Conservation (phyloP, 2,888 invertebrate species). For the Lepidocyrtinus sp. region DNA sequence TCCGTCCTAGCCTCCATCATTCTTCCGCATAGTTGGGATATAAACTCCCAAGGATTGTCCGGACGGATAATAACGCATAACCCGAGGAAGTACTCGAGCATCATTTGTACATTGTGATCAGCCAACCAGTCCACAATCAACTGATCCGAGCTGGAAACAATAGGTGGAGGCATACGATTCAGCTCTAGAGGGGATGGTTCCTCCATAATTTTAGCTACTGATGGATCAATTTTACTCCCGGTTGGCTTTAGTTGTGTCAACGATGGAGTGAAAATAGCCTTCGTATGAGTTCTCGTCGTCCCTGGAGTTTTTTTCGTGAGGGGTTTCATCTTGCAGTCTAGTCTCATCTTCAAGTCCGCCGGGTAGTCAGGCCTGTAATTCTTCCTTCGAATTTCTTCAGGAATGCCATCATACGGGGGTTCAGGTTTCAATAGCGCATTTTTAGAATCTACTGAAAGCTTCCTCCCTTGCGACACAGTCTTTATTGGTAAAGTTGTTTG, state of each 20-base stretch:
- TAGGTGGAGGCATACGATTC: constrained; percentile 47
- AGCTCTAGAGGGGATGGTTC: constrained; percentile 31
- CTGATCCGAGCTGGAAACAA: constrained; percentile 56
- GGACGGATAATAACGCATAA: constrained; percentile 49
- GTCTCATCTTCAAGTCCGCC: constrained; percentile 35
- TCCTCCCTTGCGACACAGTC: not conserved
- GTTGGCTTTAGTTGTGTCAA: not conserved
- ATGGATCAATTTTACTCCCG: not conserved
- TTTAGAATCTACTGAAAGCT: not conserved
- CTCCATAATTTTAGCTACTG: not conserved
- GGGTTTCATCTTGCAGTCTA: constrained; percentile 25
- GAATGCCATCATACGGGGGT: constrained; percentile 23
- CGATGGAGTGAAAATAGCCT: constrained; percentile 46
- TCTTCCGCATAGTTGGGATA: constrained; percentile 37
- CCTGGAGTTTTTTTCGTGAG: constrained; percentile 22
- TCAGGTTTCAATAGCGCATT: not conserved
- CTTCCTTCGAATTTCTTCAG: constrained; percentile 26
- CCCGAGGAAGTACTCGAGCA: constrained; percentile 59
- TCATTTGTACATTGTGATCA: constrained; percentile 58
- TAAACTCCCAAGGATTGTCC: constrained; percentile 45
- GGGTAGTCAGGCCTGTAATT: constrained; percentile 51
- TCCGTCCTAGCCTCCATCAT: constrained; percentile 46
- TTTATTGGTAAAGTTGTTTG: too few relatives aligned
- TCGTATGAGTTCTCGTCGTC: constrained; percentile 39
- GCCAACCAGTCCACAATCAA: constrained; percentile 52